Percentiles rank a stretch among this genome's conserved stretches.
Conservation (phyloP, 2,888 invertebrate genomes). For the Eurytoma californica region DNA sequence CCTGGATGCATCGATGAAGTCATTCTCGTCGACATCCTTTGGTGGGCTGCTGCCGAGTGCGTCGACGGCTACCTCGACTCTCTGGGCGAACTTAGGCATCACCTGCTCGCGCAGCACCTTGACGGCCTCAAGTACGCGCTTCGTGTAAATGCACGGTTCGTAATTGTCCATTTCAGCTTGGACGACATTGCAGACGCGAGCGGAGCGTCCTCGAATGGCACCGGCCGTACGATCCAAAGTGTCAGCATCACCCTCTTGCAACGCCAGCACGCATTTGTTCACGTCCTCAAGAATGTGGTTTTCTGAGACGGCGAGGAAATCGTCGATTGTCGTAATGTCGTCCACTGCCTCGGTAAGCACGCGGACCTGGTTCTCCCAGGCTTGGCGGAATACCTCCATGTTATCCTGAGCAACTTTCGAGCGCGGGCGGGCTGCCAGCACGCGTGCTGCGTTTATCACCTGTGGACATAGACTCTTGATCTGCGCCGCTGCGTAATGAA, state of each 20-base stretch:
- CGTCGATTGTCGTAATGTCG: constrained; percentile 98
- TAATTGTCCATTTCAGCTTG: constrained; percentile 99
- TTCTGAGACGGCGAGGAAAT: constrained; percentile 98
- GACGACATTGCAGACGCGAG: constrained; percentile 96
- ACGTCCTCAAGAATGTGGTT: constrained; percentile 99
- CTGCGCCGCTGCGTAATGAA: constrained; percentile 96
- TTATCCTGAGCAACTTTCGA: constrained; percentile 98
- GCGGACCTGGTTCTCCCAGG: constrained; percentile 95
- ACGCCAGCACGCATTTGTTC: constrained; percentile 96
- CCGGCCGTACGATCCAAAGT: constrained; percentile 95
- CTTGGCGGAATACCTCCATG: constrained; percentile 95
- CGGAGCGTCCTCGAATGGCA: constrained; percentile 95
- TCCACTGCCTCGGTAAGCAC: constrained; percentile 98
- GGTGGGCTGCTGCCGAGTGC: constrained; percentile 87
- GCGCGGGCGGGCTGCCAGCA: constrained; percentile 91
- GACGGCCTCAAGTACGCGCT: constrained; percentile 95
- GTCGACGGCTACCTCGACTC: constrained; percentile 95
- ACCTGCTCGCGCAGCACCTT: constrained; percentile 94
- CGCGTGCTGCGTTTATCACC: constrained; percentile 94
- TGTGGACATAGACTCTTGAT: constrained; percentile 97
- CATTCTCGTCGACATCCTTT: constrained; percentile 96
- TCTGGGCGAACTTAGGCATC: constrained; percentile 97
- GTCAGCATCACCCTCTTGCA: constrained; percentile 95
- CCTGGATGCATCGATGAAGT: constrained; percentile 97
- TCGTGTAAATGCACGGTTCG: constrained; percentile 97